A percentile compares a stretch with the other conserved stretches of the same genome.
Evolutionary conservation across 2,113 vertebrate genomes (phyloP).

Genomic region (Crotalus viridis): DNA sequence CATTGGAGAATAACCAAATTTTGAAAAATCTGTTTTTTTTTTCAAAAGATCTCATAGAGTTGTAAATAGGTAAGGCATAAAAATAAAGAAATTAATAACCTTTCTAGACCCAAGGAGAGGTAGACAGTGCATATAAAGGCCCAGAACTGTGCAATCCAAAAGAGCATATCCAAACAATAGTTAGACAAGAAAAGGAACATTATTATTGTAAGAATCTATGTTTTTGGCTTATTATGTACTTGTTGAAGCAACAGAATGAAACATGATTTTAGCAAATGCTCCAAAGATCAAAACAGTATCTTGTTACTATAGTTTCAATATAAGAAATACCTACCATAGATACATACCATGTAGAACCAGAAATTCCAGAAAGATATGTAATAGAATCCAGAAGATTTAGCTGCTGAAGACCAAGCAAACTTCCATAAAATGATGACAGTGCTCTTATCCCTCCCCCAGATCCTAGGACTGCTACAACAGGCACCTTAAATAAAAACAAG

Average conservation of each 20-base stretch:
- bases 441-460: slow-evolving; percentile 86
- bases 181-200: not conserved
- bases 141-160: not conserved
- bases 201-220: not conserved
- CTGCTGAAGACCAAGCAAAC: slow-evolving; percentile 78
- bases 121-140: not conserved
- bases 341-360: slow-evolving; percentile 87
- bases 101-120: not conserved
- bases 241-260: not conserved
- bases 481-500: slow-evolving; percentile 70
- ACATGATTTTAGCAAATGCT: not conserved
- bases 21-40: not conserved
- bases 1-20: not conserved
- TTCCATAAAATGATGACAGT: slow-evolving; percentile 79
- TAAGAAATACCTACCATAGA: not conserved
- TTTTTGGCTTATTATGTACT: not conserved
- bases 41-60: not conserved
- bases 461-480: slow-evolving; percentile 76
- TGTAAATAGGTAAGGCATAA: not conserved
- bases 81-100: not conserved
- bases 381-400: slow-evolving; percentile 76
- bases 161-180: not conserved
- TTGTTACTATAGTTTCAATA: not conserved
- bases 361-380: slow-evolving; percentile 79
- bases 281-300: not conserved